Evolutionary conservation across 2,797 vertebrate genomes (phyloP).

Genomic region (Coendou prehensilis): DNA sequence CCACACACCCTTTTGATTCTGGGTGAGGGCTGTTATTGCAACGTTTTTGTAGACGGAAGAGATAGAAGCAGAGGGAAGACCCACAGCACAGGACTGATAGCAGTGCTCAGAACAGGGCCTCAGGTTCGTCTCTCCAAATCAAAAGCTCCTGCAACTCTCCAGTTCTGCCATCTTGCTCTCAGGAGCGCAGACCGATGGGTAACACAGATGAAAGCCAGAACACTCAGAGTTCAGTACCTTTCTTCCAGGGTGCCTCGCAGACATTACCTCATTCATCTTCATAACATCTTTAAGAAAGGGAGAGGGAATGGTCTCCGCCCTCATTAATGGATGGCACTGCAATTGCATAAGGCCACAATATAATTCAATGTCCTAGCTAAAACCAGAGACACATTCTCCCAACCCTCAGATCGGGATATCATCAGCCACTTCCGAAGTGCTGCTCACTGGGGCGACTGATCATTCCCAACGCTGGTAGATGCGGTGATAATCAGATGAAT

Average conservation of each 20-base stretch:
- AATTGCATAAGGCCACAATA: constrained; percentile 47
- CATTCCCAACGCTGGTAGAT: background rate
- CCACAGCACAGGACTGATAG: background rate
- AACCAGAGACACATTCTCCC: background rate
- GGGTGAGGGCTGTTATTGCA: constrained; percentile 21
- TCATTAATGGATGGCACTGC: constrained; percentile 47
- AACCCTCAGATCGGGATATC: background rate
- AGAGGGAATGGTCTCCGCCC: constrained; percentile 40
- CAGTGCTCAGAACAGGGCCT: background rate
- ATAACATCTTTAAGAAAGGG: constrained; percentile 66
- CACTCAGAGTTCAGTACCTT: background rate
- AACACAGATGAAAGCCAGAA: constrained; percentile 2
- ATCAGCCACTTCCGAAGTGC: background rate
- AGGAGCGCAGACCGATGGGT: background rate
- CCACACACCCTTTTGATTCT: constrained; percentile 7
- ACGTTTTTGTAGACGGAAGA: constrained; percentile 4
- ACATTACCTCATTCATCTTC: constrained; percentile 74
- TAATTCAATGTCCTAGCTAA: constrained; percentile 54
- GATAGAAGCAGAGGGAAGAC: background rate
- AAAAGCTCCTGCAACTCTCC: background rate
- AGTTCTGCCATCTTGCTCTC: background rate
- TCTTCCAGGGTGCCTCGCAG: constrained; percentile 50
- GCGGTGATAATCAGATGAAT: background rate
- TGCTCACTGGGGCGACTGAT: background rate
- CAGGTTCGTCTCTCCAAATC: background rate